Evolutionary conservation across 2,888 invertebrate species (phyloP), one percentile per base, ranked within the genome.

Genomic region (Morinoia aosen): DNA sequence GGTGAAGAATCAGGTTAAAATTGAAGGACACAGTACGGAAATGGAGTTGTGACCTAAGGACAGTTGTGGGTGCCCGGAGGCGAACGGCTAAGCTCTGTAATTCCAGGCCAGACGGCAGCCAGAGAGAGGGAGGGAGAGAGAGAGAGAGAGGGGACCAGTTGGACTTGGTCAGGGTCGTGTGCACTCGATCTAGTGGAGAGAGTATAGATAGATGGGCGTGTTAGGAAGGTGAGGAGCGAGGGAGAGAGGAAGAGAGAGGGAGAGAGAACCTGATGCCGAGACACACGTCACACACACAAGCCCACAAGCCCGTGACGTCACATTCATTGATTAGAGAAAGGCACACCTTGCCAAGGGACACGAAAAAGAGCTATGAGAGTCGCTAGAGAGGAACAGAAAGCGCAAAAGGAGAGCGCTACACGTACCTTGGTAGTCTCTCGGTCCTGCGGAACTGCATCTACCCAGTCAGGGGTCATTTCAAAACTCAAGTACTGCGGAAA

Each of bases 261-360:
- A 95, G 95, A 95, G 95, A 76, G 39, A 39, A n/a, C 39, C n/a
- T 88, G 64, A 88, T 88, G 64, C 76, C 76, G 58, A n/a, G 14
- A 61, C 39, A 95, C 76, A 61, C 64, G 88, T 76, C 76, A 88
- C 88, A 39, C n/a, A n/a, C 48, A 40, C n/a, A 61, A 25, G 95
- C 12, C 88, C 33, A n/a, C n/a, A n/a, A n/a, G 94, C n/a, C n/a
- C 19, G 95, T 58, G 95, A 58, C 88, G 76, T 88, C 61, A 76
- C 95, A 95, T 64, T 95, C 64, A 95, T 88, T 95, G 88, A 64
- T 88, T 76, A 95, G 76, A 95, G 76, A 95, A 88, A 58, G 88
- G 76, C 58, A 76, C 95, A 95, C 95, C 95, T 61, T 88, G 95
- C 88, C 95, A 95, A 95, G 88, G 56, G 95, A n/a, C 39, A 88